A percentile compares a stretch with the other conserved stretches of the same genome.
Evolutionary conservation across 2,113 vertebrate species (phyloP).

Genomic region (Oryzias woworae): DNA sequence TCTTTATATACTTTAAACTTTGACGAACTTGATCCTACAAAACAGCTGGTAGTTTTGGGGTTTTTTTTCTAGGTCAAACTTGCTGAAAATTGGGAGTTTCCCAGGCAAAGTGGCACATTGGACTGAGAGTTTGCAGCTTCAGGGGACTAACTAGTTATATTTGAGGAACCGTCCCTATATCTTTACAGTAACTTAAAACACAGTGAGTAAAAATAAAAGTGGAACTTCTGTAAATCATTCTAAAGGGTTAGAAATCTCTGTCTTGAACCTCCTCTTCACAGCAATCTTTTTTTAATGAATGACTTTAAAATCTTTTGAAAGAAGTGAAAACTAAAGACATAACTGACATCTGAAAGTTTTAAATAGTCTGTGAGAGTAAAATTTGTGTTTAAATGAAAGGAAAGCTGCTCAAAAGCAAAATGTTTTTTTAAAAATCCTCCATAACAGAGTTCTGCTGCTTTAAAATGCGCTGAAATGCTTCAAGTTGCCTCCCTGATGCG

Average conservation of each 20-base stretch:
- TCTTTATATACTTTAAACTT: too few species aligned
- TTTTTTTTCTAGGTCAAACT: too few species aligned
- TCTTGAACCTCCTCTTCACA: too few species aligned
- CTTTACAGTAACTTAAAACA: neutral
- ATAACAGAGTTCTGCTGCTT: neutral
- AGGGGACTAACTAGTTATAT: too few species aligned
- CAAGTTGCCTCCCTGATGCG: conserved; percentile 20
- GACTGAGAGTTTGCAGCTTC: too few species aligned
- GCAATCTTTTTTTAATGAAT: neutral
- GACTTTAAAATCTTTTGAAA: too few species aligned
- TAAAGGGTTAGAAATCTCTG: neutral
- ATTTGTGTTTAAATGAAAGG: conserved; percentile 2
- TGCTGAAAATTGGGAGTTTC: too few species aligned
- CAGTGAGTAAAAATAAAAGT: neutral
- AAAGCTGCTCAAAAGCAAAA: neutral
- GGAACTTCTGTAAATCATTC: neutral
- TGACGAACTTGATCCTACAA: too few species aligned
- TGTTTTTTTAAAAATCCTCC: neutral
- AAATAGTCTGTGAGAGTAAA: neutral
- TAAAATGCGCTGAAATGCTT: conserved; percentile 12
- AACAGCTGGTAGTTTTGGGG: too few species aligned
- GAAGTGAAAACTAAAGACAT: too few species aligned
- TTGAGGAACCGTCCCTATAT: neutral
- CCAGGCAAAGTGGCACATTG: too few species aligned
- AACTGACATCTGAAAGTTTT: too few species aligned